Evolutionary conservation across 2,113 vertebrate genomes (phyloP).

Genomic region (Spheniscus mendiculus): DNA sequence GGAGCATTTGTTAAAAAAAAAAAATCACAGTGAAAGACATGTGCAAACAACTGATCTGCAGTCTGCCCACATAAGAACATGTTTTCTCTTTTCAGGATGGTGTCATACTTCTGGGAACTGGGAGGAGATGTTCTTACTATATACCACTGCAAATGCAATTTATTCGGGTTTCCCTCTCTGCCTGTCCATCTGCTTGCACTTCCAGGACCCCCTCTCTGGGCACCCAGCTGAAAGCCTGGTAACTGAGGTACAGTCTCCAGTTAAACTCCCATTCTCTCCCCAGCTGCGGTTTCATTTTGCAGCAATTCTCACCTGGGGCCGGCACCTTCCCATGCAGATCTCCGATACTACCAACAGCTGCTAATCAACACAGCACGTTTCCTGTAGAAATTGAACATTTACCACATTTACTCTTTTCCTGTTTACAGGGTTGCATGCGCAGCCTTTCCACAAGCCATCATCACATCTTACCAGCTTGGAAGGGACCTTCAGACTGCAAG

Average conservation of each 20-base stretch:
- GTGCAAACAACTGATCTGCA: conserved; percentile 44
- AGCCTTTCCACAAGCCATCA: not conserved
- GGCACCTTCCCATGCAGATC: not conserved
- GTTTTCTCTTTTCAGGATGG: conserved; percentile 51
- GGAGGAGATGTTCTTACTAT: conserved; percentile 58
- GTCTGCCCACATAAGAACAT: conserved; percentile 47
- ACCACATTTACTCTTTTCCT: not conserved
- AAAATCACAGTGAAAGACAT: not conserved
- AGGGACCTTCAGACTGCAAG: not conserved
- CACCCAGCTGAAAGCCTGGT: not conserved
- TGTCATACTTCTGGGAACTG: conserved; percentile 65
- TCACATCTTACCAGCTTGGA: not conserved
- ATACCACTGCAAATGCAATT: not conserved
- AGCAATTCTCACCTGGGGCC: not conserved
- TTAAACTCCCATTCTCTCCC: not conserved
- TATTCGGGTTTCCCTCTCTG: not conserved
- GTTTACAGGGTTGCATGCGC: not conserved
- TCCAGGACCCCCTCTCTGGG: not conserved
- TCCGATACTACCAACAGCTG: not conserved
- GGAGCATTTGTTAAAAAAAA: not conserved
- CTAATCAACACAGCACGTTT: not conserved
- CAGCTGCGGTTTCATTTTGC: not conserved
- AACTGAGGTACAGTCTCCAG: not conserved
- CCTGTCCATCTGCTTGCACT: not conserved
- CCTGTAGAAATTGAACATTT: not conserved